phyloP scores from a whole-genome alignment of 2,888 invertebrate genomes.

The Exocentrus adspersus region DNA sequence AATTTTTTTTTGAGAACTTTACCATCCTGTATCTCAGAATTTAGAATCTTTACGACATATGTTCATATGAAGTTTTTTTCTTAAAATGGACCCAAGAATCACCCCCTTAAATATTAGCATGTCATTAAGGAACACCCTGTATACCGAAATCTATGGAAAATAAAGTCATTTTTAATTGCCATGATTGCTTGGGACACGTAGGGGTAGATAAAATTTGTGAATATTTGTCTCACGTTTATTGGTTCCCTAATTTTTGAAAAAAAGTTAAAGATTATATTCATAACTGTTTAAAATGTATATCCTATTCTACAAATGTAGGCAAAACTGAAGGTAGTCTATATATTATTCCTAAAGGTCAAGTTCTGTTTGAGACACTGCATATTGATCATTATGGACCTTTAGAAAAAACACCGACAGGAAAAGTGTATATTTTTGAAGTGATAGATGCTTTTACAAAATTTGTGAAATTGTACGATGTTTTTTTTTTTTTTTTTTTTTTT shows the following conservation, averaged over 20 bases:
- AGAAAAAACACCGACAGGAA: constrained; percentile 7
- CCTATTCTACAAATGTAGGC: constrained; percentile 16
- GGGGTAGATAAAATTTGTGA: constrained; percentile 20
- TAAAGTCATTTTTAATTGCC: constrained; percentile 14
- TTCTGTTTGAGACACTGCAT: constrained; percentile 26
- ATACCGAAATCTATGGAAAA: constrained; percentile 19
- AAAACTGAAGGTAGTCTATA: constrained; percentile 19
- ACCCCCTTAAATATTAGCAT: too few species aligned
- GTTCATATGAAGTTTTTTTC: too few species aligned
- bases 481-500: too few species aligned
- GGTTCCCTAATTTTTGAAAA: constrained; percentile 17
- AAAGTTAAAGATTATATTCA: constrained; percentile 26
- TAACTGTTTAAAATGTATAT: constrained; percentile 32
- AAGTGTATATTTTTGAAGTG: constrained; percentile 13
- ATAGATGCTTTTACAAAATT: constrained; percentile 16
- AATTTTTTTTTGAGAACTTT: too few species aligned
- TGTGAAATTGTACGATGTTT: constrained; percentile 17
- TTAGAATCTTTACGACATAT: too few species aligned
- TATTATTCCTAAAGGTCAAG: constrained; percentile 29
- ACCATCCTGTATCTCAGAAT: too few species aligned
- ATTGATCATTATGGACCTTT: constrained; percentile 11
- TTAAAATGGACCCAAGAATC: too few species aligned
- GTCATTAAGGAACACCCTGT: background rate
- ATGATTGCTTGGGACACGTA: constrained; percentile 21
- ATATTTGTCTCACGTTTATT: constrained; percentile 12